Conservation (phyloP, 1,140 invertebrate genomes). For the Drosophila yakuba region DNA sequence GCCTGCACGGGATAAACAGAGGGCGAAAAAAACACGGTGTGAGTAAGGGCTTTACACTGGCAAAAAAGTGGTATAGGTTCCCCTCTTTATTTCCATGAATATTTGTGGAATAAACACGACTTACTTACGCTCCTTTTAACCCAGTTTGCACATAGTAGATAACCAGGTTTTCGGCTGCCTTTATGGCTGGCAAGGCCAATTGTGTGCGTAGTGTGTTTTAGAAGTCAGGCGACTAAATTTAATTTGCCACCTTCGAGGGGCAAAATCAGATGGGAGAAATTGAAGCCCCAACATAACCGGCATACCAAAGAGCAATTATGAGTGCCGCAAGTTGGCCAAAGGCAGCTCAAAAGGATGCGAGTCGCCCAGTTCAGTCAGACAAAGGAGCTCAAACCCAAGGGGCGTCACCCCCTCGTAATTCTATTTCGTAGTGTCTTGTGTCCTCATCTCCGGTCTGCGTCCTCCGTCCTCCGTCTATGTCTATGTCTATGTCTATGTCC, state of each 20-base stretch:
- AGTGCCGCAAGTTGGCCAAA: conserved; percentile 48
- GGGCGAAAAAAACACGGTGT: not conserved
- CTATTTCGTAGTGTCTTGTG: conserved; percentile 60
- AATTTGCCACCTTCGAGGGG: conserved; percentile 49
- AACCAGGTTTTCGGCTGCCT: too few relatives aligned
- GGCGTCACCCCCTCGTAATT: conserved; percentile 47
- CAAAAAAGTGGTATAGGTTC: not conserved
- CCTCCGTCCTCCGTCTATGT: too few relatives aligned
- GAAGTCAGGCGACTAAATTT: conserved; percentile 51
- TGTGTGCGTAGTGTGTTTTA: conserved; percentile 28
- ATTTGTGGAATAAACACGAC: not conserved
- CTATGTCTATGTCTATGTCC: too few relatives aligned
- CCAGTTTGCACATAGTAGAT: too few relatives aligned
- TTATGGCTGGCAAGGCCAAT: conserved; percentile 16
- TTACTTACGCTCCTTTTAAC: too few relatives aligned
- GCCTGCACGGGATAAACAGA: conserved; percentile 85
- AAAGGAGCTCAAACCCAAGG: conserved; percentile 1
- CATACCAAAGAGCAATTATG: conserved; percentile 68
- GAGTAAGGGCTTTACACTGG: not conserved
- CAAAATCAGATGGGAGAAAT: not conserved
- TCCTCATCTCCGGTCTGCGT: conserved; percentile 31
- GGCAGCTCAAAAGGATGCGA: conserved; percentile 3
- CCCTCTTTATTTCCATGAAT: not conserved
- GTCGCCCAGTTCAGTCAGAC: not conserved
- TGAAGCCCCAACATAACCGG: conserved; percentile 11